Evolutionary conservation across 2,888 invertebrate species (phyloP).

Genomic region (Agrochola lota): DNA sequence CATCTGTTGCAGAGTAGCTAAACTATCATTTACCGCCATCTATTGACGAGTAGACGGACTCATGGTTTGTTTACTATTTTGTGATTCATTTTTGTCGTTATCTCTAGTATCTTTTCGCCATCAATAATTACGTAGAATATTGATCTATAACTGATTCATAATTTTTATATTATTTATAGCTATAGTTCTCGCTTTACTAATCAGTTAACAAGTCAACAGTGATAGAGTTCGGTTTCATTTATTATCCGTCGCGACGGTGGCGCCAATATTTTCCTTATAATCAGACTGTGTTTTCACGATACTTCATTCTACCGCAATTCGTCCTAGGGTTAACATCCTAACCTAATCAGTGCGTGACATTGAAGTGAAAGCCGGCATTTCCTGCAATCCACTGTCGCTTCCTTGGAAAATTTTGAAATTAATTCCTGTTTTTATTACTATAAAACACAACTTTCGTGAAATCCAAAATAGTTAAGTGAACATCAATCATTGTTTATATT

Average conservation of each 20-base stretch:
- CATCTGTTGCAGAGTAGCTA: slow-evolving; percentile 75
- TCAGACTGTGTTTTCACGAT: slow-evolving; percentile 89
- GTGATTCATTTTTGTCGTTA: neutral
- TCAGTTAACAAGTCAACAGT: slow-evolving; percentile 51
- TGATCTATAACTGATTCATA: neutral
- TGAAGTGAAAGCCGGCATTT: slow-evolving; percentile 86
- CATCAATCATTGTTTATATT: slow-evolving; percentile 65
- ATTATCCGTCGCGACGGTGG: slow-evolving; percentile 81
- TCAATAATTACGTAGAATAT: slow-evolving; percentile 13
- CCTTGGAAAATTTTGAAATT: slow-evolving; percentile 70
- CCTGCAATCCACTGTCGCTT: slow-evolving; percentile 65
- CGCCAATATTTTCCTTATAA: slow-evolving; percentile 90
- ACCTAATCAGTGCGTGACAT: slow-evolving; percentile 83
- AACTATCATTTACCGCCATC: slow-evolving; percentile 58
- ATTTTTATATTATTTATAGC: slow-evolving; percentile 13
- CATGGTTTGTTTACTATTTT: slow-evolving; percentile 8
- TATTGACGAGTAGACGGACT: slow-evolving; percentile 42
- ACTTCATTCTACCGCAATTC: slow-evolving; percentile 89
- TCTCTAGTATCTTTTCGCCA: neutral
- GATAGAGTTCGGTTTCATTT: slow-evolving; percentile 70
- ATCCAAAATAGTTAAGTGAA: slow-evolving; percentile 64
- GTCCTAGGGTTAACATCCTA: slow-evolving; percentile 88
- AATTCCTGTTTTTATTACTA: slow-evolving; percentile 67
- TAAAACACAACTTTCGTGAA: slow-evolving; percentile 67
- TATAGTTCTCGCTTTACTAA: slow-evolving; percentile 33